Base-by-base conservation (phyloP, 2,113 vertebrate genomes). In the Psophia crepitans region DNA sequence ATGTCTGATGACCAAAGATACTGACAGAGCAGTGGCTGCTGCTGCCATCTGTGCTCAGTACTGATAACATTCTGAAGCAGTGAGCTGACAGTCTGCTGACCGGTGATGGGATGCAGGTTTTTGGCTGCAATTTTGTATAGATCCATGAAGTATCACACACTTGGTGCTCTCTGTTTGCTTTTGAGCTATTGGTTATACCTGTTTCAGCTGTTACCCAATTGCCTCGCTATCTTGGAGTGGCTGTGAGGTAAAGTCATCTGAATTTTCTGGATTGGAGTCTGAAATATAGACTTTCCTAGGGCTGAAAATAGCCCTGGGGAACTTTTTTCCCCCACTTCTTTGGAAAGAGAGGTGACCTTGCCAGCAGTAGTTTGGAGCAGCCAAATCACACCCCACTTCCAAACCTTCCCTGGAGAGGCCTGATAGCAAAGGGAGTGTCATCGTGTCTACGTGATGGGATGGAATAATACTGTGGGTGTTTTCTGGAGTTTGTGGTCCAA, bases 271-370 rank as follows among this genome's bases (percentile, higher is more conserved):
- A 2, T 5, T 46, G 48, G 71, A 48, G 24, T 56, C n/a, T 33
- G 46, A 54, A 69, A n/a, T 37, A 44, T 0, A 61, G 64, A 5
- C 27, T 75, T n/a, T n/a, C n/a, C n/a, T n/a, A n/a, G n/a, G 60
- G 68, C 77, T 82, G 51, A 81, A 58, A 58, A 44, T 11, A 90
- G 46, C 46, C 11, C 39, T 24, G 37, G 35, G 86, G 64, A 56
- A 27, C 17, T 2, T 2, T 15, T 7, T 5, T 6, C 5, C 1
- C 7, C 22, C 22, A 2, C 11, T 14, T n/a, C 19, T 60, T 41
- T 60, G 49, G 44, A 13, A 58, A 26, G 49, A 83, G 28, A n/a
- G 32, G 17, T 65, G 60, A 56, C 12, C 19, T 84, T 44, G 26
- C 23, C 9, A 37, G 32, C 2, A 44, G 60, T 14, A 48, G 20